Conservation (phyloP, 2,888 invertebrate genomes). For the Metacarcinus magister region DNA sequence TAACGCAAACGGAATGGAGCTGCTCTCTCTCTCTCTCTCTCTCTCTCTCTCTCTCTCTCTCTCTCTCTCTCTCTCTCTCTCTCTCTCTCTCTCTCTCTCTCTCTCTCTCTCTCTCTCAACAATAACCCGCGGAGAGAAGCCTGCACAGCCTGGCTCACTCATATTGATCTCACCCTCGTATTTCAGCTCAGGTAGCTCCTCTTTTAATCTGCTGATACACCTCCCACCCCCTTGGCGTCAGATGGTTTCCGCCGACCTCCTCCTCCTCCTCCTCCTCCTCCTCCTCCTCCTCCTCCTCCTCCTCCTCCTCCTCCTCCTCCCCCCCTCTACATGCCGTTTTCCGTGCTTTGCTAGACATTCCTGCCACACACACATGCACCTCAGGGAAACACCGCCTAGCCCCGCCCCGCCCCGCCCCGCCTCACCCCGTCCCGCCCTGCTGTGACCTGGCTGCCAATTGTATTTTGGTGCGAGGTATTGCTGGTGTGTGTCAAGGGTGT, state of each 20-base stretch:
- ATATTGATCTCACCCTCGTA: neutral
- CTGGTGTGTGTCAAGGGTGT: too few relatives aligned
- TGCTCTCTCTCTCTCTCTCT: neutral
- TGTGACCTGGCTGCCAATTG: too few relatives aligned
- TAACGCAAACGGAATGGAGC: neutral
- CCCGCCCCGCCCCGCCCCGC: too few relatives aligned
- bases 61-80: constrained; percentile 14
- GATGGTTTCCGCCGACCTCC: neutral
- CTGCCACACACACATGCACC: too few relatives aligned
- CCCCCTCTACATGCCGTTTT: too few relatives aligned
- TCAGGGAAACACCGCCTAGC: too few relatives aligned
- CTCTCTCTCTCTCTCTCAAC: neutral
- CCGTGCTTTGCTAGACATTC: too few relatives aligned
- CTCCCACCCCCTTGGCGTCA: neutral
- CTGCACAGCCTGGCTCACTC: constrained; percentile 15
- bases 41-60: constrained; percentile 2
- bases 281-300: too few relatives aligned
- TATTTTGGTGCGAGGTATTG: too few relatives aligned
- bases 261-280: too few relatives aligned
- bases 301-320: too few relatives aligned
- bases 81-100: constrained; percentile 22
- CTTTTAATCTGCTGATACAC: neutral
- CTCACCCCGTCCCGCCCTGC: too few relatives aligned
- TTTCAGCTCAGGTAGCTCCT: neutral
- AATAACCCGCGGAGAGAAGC: neutral